Evolutionary conservation across 1,140 invertebrate genomes (phyloP).

Genomic region (Drosophila persimilis): DNA sequence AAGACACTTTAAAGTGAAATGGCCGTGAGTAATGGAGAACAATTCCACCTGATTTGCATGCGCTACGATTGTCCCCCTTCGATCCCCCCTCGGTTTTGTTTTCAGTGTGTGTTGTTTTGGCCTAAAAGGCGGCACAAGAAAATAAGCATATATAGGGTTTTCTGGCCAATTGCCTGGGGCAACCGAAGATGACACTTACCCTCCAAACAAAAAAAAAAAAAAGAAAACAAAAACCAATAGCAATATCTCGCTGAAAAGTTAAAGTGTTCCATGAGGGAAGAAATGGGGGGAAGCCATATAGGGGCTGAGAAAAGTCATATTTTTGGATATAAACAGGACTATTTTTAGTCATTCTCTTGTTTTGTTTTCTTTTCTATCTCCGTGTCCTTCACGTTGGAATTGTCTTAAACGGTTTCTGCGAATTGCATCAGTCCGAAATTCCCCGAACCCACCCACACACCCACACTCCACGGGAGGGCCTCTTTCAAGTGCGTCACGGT

Average conservation of each 20-base stretch:
- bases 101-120: conserved; percentile 39
- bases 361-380: neutral
- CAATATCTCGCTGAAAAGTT: conserved; percentile 41
- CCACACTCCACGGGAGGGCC: neutral
- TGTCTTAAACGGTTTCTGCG: conserved; percentile 27
- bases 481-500: conserved; percentile 47
- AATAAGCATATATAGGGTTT: conserved; percentile 63
- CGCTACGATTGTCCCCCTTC: neutral
- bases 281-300: neutral
- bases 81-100: conserved; percentile 27
- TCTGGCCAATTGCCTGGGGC: conserved; percentile 53
- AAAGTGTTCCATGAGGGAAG: conserved; percentile 26
- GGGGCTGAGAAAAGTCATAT: conserved; percentile 10
- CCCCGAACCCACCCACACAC: neutral
- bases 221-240: conserved; percentile 59
- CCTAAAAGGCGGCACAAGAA: conserved; percentile 44
- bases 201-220: neutral
- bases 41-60: conserved; percentile 45
- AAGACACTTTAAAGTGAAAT: conserved; percentile 41
- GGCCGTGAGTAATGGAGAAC: conserved; percentile 47
- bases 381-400: neutral
- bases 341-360: conserved; percentile 39
- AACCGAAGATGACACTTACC: conserved; percentile 61
- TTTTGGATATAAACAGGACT: conserved; percentile 35
- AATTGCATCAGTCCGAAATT: conserved; percentile 31